These are phyloP conservation scores for Apodemia hepburni DNA, from an alignment of 2,888 invertebrate genomes.

Conservation along the genomic window DNA sequence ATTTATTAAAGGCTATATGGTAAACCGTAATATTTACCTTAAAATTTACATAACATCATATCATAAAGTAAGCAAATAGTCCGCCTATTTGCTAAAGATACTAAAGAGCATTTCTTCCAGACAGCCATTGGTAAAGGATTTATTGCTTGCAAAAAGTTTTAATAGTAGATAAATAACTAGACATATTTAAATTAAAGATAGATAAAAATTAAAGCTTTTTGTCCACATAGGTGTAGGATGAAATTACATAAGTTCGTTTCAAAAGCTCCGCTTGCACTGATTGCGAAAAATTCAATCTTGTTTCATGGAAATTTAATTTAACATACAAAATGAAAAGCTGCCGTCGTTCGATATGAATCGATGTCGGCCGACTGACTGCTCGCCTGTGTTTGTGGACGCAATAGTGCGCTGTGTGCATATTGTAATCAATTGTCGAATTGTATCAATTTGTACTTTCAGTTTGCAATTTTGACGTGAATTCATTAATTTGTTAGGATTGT, in stretches of 20 bases:
- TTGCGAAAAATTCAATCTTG: slow-evolving; percentile 80
- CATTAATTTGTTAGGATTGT: slow-evolving; percentile 59
- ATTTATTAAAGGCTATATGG: too few relatives aligned
- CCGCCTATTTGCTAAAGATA: too few relatives aligned
- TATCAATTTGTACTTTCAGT: slow-evolving; percentile 71
- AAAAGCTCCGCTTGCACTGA: slow-evolving; percentile 59
- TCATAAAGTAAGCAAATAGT: too few relatives aligned
- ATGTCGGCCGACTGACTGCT: slow-evolving; percentile 66
- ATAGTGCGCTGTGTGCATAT: slow-evolving; percentile 72
- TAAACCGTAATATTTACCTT: too few relatives aligned
- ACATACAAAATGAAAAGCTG: slow-evolving; percentile 78
- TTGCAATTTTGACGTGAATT: slow-evolving; percentile 72
- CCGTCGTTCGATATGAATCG: slow-evolving; percentile 74
- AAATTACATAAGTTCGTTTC: slow-evolving; percentile 48
- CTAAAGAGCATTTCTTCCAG: too few relatives aligned
- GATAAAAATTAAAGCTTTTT: slow-evolving; percentile 19
- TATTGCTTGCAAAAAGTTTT: too few relatives aligned
- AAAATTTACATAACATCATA: too few relatives aligned
- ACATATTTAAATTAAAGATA: slow-evolving; percentile 5
- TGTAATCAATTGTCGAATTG: slow-evolving; percentile 76
- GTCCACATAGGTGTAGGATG: slow-evolving; percentile 35
- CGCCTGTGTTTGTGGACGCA: slow-evolving; percentile 70
- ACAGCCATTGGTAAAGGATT: too few relatives aligned
- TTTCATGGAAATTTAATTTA: slow-evolving; percentile 80
- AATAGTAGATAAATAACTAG: background rate